Base-by-base conservation (phyloP, 2,113 vertebrate genomes). In the Amphilophus citrinellus region DNA sequence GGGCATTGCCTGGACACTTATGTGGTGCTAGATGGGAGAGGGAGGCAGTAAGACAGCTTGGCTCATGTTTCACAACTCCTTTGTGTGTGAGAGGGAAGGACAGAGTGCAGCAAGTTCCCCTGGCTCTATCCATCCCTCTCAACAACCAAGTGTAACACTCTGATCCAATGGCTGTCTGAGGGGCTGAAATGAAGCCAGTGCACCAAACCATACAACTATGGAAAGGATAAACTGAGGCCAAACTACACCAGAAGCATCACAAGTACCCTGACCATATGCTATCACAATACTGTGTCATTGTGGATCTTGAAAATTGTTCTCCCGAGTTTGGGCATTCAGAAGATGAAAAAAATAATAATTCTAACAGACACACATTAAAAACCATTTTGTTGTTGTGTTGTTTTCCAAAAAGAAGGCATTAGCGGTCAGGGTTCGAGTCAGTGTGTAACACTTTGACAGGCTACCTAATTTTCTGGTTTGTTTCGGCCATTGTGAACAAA, bases 1-100 rank as follows among this genome's bases (percentile, higher is more conserved):
- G 90, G 92, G 88, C 89, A 91, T 88, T 83, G 88, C 90, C 86
- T 89, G 85, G 87, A 88, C 90, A 93, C 89, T 91, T 87, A 85
- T 79, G 88, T 76, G 86, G 82, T 82, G 89, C 80, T 84, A 79
- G 87, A 89, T 84, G 85, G 82, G 79, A 89, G 84, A 91, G 80
- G 50, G 78, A 86, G 86, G 88, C 75, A 84, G 80, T 77, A 75
- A 84, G 84, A 78, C 77, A 77, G 85, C 81, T 84, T 66, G 80
- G 86, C 86, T 93, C 88, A 79, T 89, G 87, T 93, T 92, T 92
- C 88, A 87, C 37, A 56, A 79, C 86, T 84, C 82, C 82, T 87
- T 77, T 90, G 39, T 82, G 79, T 59, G 76, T 77, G 75, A 50
- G 77, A 30, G 76, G 58, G 82, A 80, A 84, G 82, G 79, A 76